Base-by-base conservation (phyloP, 2,113 vertebrate species). In the Thermophis baileyi region DNA sequence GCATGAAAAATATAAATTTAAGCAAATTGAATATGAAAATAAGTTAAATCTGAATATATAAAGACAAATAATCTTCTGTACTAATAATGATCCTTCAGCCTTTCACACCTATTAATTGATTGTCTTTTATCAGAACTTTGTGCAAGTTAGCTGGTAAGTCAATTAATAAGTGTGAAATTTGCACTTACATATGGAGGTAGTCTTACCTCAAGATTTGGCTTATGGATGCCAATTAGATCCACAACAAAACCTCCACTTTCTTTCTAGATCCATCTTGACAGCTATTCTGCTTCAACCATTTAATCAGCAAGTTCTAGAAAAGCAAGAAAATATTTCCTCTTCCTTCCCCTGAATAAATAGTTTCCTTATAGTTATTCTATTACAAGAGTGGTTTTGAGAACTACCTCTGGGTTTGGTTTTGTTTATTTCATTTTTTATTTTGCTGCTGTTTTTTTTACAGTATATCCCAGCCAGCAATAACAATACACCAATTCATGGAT, bases 401-500 rank as follows among this genome's bases (percentile, higher is more conserved):
- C 46, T 55, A 35, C 86, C 1, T 91, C 14, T 44, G 55, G 20
- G 9, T 30, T 85, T 89, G 60, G 24, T 14, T n/a, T 74, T 87
- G 40, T 63, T 95, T 92, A 94, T 94, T 94, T 85, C 60, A n/a
- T n/a, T 69, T 69, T 90, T 85, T 74, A 93, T 74, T 96, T 87
- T 22, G 92, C 95, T 94, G 20, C n/a, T 30, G 9, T 27, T 63
- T 95, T 94, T 69, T 94, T 88, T 94, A 6, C 95, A 99, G 99
- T 99, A 99, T 91, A 98, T 98, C 5, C 97, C 99, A 25, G 98
- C 99, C 91, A 98, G 98, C 92, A 99, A 99, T 97, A 98, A 98
- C 97, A 99, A 99, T 98, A 99, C 99, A 1, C 99, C 99, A n/a
- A 99, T 99, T 96, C 99, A 99, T 0, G 99, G 99, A 91, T 99